Conservation (phyloP, 2,113 vertebrate genomes). For the human (Homo sapiens) region GRCh38 chr1:235187501-235188000, state of each 20-base stretch:
- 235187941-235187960: not conserved
- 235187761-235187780: not conserved
- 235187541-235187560: not conserved
- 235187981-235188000: not conserved
- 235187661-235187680: not conserved
- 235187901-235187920: not conserved
- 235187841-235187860: not conserved
- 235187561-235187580: not conserved
- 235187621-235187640: not conserved
- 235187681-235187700: not conserved
- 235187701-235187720: not conserved
- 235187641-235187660: not conserved
- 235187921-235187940: not conserved
- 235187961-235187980: not conserved
- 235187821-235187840: not conserved
- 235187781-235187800: not conserved
- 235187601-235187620: not conserved
- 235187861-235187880: not conserved
- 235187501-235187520: not conserved
- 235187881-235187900: not conserved
- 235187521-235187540: not conserved
- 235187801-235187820: not conserved
- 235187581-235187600: not conserved
- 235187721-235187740: not conserved
- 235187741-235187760: not conserved